Conservation (phyloP, 2,113 vertebrate species). For the Ptilorrhoa leucosticta region DNA sequence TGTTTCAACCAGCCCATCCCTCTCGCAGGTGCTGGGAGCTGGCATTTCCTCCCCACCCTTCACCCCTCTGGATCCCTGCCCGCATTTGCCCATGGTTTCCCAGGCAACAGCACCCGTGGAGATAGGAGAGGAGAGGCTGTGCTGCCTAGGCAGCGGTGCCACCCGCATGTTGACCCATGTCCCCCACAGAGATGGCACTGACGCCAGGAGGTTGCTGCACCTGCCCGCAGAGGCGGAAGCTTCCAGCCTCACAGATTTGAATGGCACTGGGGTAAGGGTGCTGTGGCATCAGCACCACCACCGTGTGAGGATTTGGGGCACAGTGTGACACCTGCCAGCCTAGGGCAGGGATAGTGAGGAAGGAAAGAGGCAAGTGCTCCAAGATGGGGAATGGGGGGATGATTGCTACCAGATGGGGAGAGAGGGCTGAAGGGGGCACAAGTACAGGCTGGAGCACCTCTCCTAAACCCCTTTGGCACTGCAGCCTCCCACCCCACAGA, state of each 20-base stretch:
- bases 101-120: slow-evolving; percentile 8
- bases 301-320: accelerated
- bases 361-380: neutral
- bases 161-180: accelerated
- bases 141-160: neutral
- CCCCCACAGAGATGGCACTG: neutral
- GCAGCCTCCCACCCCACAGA: neutral
- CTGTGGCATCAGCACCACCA: neutral
- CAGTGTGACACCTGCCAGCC: neutral
- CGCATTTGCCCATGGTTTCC: neutral
- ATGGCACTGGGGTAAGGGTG: neutral
- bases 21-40: neutral
- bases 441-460: neutral
- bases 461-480: neutral
- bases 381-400: neutral
- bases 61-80: slow-evolving; percentile 33
- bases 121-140: neutral
- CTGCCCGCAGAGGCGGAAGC: neutral
- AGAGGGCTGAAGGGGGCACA: neutral
- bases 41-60: slow-evolving; percentile 19
- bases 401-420: neutral
- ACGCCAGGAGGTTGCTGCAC: neutral
- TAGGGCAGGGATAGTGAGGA: neutral
- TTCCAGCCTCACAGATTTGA: neutral
- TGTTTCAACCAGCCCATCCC: neutral